These are phyloP conservation scores for Glaucomys volans DNA, from an alignment of 2,113 vertebrate genomes.

Conservation along the genomic window DNA sequence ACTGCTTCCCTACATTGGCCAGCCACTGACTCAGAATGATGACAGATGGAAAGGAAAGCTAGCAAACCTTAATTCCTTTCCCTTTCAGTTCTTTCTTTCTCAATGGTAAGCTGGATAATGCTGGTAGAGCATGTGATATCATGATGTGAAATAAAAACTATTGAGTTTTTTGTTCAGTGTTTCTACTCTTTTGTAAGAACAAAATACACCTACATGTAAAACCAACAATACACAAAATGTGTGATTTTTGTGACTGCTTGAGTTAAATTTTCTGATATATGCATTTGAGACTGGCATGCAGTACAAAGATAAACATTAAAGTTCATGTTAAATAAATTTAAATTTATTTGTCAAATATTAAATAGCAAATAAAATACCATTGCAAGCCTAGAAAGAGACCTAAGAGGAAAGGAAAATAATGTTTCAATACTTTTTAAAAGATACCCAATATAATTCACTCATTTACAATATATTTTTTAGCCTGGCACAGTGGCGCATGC, in stretches of 20 bases:
- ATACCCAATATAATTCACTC: too few species aligned
- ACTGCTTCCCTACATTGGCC: not conserved
- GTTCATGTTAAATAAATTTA: not conserved
- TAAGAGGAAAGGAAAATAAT: not conserved
- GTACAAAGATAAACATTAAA: too few species aligned
- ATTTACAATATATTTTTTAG: too few species aligned
- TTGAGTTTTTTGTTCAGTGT: too few species aligned
- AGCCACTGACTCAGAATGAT: not conserved
- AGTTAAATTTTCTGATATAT: not conserved
- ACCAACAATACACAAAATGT: not conserved
- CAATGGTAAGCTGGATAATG: not conserved
- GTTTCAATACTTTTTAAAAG: not conserved
- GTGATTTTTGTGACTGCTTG: slow-evolving; percentile 16
- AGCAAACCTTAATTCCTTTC: not conserved
- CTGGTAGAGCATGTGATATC: too few species aligned
- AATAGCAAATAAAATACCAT: not conserved
- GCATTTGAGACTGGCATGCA: not conserved
- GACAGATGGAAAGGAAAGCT: not conserved
- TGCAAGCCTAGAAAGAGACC: not conserved
- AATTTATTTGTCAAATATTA: not conserved
- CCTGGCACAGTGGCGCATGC: too few species aligned
- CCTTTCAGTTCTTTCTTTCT: slow-evolving; percentile 8
- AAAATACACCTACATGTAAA: not conserved
- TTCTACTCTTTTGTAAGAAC: too few species aligned
- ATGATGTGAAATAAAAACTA: too few species aligned